Conservation (phyloP, 2,797 vertebrate genomes). For the Ara ararauna region DNA sequence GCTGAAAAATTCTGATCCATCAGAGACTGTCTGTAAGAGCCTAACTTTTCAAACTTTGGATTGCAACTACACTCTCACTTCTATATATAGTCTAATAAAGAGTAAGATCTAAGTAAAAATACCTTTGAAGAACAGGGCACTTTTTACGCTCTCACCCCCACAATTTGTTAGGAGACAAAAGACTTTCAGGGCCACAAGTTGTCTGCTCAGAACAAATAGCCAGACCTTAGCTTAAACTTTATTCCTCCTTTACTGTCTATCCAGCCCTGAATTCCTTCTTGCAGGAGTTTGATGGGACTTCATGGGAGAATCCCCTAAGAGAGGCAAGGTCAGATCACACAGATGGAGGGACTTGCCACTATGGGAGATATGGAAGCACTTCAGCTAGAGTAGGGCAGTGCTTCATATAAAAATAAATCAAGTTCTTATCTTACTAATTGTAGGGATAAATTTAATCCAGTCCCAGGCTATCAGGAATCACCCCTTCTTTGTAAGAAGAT, state of each 20-base stretch:
- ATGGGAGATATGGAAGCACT: not conserved
- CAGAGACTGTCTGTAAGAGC: slow-evolving; percentile 27
- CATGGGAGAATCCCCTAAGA: not conserved
- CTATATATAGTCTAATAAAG: not conserved
- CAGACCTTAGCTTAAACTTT: not conserved
- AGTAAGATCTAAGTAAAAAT: slow-evolving; percentile 47
- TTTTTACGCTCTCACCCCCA: not conserved
- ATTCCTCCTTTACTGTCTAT: not conserved
- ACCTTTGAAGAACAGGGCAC: not conserved
- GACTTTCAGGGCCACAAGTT: not conserved
- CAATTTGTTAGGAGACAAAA: not conserved
- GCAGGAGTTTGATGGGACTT: not conserved
- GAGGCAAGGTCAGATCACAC: not conserved
- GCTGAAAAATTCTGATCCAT: slow-evolving; percentile 63
- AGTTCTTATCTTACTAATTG: not conserved
- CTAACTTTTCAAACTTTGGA: slow-evolving; percentile 27
- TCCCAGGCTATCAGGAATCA: not conserved
- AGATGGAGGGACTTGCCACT: not conserved
- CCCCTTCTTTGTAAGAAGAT: not conserved
- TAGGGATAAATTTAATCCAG: not conserved
- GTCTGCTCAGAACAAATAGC: not conserved
- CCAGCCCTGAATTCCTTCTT: not conserved
- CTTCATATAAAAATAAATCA: not conserved
- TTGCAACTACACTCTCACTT: not conserved
- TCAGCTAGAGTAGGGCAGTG: not conserved